Percentiles rank a stretch among this genome's conserved stretches.
Evolutionary conservation across 2,113 vertebrate species (phyloP).

Genomic region (Vulpes vulpes): DNA sequence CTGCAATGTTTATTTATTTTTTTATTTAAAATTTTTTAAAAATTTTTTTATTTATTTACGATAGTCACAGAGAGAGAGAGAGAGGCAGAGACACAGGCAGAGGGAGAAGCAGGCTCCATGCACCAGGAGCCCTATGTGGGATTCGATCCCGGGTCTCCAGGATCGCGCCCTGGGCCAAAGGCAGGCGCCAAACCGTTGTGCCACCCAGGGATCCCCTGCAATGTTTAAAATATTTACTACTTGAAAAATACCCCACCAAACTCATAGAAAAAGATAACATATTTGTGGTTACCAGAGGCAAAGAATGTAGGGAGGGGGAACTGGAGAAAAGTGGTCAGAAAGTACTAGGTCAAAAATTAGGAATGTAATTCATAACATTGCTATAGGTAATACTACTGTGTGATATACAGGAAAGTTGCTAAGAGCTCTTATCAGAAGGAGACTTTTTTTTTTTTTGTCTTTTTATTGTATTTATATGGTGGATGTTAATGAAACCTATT

Average conservation of each 20-base stretch:
- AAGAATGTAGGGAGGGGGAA: not conserved
- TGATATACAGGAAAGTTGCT: not conserved
- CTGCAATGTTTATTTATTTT: not conserved
- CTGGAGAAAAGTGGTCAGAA: not conserved
- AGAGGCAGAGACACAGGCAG: too few species aligned
- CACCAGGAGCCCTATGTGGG: too few species aligned
- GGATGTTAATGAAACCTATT: not conserved
- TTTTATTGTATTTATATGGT: not conserved
- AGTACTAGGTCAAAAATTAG: not conserved
- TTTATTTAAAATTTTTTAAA: too few species aligned
- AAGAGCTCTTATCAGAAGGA: not conserved
- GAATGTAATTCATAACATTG: not conserved
- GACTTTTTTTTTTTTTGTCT: not conserved
- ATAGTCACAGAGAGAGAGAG: too few species aligned
- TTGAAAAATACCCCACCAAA: not conserved
- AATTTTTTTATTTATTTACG: too few species aligned
- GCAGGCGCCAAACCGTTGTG: too few species aligned
- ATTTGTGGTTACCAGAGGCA: not conserved
- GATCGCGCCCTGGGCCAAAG: too few species aligned
- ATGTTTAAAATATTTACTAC: not conserved
- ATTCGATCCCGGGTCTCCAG: too few species aligned
- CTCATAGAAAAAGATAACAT: not conserved
- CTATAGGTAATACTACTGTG: not conserved
- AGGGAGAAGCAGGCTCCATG: too few species aligned
- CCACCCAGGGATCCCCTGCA: not conserved